Percentiles rank a stretch among this genome's conserved stretches.
Conservation (phyloP, 2,888 invertebrate genomes). For the Nebria salina region DNA sequence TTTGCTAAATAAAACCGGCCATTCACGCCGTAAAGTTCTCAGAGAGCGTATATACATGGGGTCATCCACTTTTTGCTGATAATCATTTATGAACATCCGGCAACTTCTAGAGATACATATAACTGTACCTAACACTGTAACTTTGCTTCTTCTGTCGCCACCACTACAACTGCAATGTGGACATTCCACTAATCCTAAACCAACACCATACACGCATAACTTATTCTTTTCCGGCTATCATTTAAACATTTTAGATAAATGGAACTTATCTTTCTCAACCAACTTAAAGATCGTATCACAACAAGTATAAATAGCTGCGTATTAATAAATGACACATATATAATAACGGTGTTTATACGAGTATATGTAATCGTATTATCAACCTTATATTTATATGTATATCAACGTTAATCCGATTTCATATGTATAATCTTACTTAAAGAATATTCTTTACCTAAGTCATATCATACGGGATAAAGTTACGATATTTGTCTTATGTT, state of each 20-base stretch:
- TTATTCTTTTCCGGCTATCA: not conserved
- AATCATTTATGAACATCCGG: constrained; percentile 50
- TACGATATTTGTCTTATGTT: not conserved
- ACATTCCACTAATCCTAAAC: not conserved
- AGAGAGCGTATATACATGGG: constrained; percentile 30
- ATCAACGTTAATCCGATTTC: not conserved
- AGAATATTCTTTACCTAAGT: not conserved
- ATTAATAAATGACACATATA: not conserved
- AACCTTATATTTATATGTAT: not conserved
- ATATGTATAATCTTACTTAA: not conserved
- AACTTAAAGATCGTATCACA: not conserved
- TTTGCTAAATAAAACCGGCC: constrained; percentile 28
- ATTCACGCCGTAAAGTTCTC: constrained; percentile 23
- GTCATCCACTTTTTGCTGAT: constrained; percentile 51
- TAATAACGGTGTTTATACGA: not conserved
- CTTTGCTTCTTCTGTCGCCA: constrained; percentile 36
- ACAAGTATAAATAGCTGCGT: not conserved
- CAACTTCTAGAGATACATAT: constrained; percentile 46
- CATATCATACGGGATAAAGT: not conserved
- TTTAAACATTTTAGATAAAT: not conserved
- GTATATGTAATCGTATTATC: not conserved
- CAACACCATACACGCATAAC: not conserved
- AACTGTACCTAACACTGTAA: constrained; percentile 40
- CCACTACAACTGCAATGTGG: constrained; percentile 13
- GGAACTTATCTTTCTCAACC: not conserved